Evolutionary conservation across 2,888 invertebrate species (phyloP), one percentile per base, ranked within the genome.

Genomic region (Lamellibrachia columna): DNA sequence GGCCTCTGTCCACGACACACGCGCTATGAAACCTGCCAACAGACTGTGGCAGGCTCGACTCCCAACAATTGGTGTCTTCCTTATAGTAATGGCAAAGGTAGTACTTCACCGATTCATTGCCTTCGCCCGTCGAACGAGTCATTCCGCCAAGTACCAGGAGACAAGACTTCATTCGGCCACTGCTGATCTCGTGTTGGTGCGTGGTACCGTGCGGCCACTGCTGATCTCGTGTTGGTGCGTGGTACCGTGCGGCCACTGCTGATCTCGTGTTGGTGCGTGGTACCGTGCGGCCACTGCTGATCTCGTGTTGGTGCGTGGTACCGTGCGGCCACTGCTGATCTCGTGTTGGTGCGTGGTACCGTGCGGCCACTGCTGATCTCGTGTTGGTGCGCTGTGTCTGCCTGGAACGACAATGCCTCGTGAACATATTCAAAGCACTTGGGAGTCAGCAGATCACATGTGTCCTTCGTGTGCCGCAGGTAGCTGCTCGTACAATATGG

Each of bases 131-230:
- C 7, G 9, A 7, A 55, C 55, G 9, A 15, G 91, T 93, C 8
- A 93, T 92, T 40, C 93, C 93, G 3, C 94, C 94, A 7, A 94
- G 60, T 3, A 93, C 55, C 52, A 94, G 92, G 40, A 94, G 92
- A 7, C 90, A 90, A 22, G 90, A 28, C 52, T 60, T 52, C 15
- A 90, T 53, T 40, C 40, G 58, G 90, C 28, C 28, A 28, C 28
- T 28, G 28, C 28, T 28, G 28, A 28, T 28, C 28, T 28, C 28
- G 28, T 28, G 28, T 28, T 28, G 28, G 28, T 28, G 28, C 28
- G 28, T 28, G 28, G 28, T 28, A 28, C 28, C 28, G 28, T 28
- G 28, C 28, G 28, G 28, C 28, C 28, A 28, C 28, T 28, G 28
- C 28, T 28, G 28, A 28, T 28, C 28, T 28, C 28, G 28, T 28